phyloP scores from a whole-genome alignment of 2,888 invertebrate species.

The Meta bourneti region DNA sequence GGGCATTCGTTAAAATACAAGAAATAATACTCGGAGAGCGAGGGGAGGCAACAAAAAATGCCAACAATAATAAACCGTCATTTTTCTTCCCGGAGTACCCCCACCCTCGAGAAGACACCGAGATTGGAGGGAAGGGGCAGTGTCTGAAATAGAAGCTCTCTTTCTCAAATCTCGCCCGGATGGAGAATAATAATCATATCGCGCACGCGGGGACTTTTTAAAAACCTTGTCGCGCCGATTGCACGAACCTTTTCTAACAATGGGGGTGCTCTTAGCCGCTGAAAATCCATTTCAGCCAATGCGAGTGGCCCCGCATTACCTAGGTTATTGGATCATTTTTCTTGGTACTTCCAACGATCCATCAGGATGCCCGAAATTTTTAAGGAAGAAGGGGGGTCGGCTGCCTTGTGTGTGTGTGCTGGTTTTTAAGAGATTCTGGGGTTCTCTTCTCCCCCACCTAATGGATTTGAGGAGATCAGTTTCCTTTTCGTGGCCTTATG shows the following conservation, averaged over 20 bases:
- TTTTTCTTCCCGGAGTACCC: slow-evolving; percentile 60
- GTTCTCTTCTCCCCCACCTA: slow-evolving; percentile 12
- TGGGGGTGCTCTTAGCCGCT: slow-evolving; percentile 58
- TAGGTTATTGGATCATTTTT: slow-evolving; percentile 76
- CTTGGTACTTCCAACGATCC: slow-evolving; percentile 58
- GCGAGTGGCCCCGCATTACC: slow-evolving; percentile 63
- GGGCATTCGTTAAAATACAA: slow-evolving; percentile 44
- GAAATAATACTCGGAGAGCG: slow-evolving; percentile 46
- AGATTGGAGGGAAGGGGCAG: slow-evolving; percentile 3
- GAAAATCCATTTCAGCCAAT: slow-evolving; percentile 64
- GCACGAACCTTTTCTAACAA: slow-evolving; percentile 55
- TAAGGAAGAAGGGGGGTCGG: slow-evolving; percentile 7
- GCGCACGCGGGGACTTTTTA: slow-evolving; percentile 61
- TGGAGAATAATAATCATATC: slow-evolving; percentile 73
- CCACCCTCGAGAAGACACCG: slow-evolving; percentile 14
- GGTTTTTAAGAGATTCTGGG: slow-evolving; percentile 56
- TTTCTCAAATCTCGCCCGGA: slow-evolving; percentile 38
- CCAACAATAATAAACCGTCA: slow-evolving; percentile 42
- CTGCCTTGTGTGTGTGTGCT: slow-evolving; percentile 33
- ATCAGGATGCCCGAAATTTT: slow-evolving; percentile 58
- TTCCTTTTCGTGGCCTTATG: slow-evolving; percentile 45
- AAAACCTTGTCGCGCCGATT: slow-evolving; percentile 72
- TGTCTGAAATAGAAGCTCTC: slow-evolving; percentile 17
- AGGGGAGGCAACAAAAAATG: not conserved
- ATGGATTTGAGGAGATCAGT: slow-evolving; percentile 72